Conservation (phyloP, 2,113 vertebrate genomes). For the Callionymus lyra region DNA sequence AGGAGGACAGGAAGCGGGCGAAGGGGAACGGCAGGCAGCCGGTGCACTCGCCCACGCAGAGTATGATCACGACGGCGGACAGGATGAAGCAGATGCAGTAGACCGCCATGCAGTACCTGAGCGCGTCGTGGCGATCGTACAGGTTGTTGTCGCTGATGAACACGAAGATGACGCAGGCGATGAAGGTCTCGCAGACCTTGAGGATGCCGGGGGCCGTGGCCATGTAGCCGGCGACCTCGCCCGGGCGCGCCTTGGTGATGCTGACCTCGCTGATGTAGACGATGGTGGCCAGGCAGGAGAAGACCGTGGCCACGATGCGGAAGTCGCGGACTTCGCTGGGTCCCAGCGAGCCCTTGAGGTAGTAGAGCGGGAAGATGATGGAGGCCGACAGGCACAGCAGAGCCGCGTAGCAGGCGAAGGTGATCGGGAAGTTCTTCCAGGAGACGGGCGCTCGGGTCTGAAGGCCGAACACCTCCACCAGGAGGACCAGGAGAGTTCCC, state of each 20-base stretch:
- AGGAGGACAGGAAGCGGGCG: constrained; percentile 73
- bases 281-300: constrained; percentile 77
- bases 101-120: constrained; percentile 78
- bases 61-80: constrained; percentile 70
- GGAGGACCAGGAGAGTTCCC: constrained; percentile 70
- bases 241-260: constrained; percentile 75
- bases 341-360: constrained; percentile 38
- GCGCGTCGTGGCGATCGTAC: constrained; percentile 54
- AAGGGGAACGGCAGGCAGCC: constrained; percentile 74
- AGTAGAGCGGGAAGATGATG: constrained; percentile 78
- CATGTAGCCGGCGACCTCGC: constrained; percentile 84
- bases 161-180: constrained; percentile 82
- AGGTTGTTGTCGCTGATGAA: constrained; percentile 61
- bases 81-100: constrained; percentile 88
- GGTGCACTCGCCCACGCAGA: constrained; percentile 79
- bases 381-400: constrained; percentile 82
- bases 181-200: constrained; percentile 83
- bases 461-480: constrained; percentile 73
- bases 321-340: constrained; percentile 30
- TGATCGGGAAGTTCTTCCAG: constrained; percentile 87
- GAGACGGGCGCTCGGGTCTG: constrained; percentile 74
- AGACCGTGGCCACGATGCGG: constrained; percentile 68
- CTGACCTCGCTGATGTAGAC: constrained; percentile 76
- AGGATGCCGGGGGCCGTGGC: constrained; percentile 79
- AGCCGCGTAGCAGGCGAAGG: constrained; percentile 77